These are phyloP conservation scores for Australoheros facetus DNA, from an alignment of 2,797 vertebrate species.

Conservation along the genomic window DNA sequence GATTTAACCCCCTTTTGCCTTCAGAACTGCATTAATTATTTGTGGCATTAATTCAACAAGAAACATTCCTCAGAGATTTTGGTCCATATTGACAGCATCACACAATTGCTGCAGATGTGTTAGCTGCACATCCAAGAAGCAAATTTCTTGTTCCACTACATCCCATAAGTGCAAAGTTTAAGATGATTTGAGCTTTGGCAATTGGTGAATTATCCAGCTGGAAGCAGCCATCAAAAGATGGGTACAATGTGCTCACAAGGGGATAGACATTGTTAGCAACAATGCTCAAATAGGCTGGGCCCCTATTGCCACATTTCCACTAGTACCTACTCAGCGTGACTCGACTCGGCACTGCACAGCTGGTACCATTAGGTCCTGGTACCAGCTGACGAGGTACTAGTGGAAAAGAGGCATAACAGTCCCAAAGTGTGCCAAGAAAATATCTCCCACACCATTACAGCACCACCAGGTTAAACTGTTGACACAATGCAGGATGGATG, in stretches of 20 bases:
- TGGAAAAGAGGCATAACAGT: too few relatives aligned
- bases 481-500: neutral
- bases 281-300: neutral
- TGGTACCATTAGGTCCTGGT: too few relatives aligned
- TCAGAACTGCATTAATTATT: neutral
- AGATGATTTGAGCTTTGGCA: neutral
- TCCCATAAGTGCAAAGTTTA: too few relatives aligned
- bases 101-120: neutral
- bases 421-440: neutral
- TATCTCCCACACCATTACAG: neutral
- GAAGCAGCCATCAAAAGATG: neutral
- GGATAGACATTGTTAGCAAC: neutral
- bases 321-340: too few relatives aligned
- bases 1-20: too few relatives aligned
- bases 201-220: neutral
- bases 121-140: neutral
- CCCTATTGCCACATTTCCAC: neutral
- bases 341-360: too few relatives aligned
- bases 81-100: neutral
- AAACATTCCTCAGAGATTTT: neutral
- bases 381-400: too few relatives aligned
- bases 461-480: neutral
- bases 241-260: accelerated
- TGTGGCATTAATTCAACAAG: neutral
- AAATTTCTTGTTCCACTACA: too few relatives aligned